A percentile compares a stretch with the other conserved stretches of the same genome.
phyloP scores from a whole-genome alignment of 30 jellyfish, hydroid and myxozoan species.

The Hydractinia echinata region DNA sequence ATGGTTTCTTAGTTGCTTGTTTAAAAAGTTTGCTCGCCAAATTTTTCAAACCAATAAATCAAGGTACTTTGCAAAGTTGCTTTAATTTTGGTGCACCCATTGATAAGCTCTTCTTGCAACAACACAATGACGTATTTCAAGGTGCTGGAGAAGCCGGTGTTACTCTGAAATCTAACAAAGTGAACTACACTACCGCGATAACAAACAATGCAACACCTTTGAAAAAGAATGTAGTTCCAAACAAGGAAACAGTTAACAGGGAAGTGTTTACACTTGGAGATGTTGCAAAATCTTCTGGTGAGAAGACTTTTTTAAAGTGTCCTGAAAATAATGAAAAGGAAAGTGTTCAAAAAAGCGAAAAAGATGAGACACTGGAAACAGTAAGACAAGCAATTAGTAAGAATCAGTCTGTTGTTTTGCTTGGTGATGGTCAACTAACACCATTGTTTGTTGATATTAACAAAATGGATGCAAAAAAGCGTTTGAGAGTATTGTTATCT shows the following conservation, averaged over 20 bases:
- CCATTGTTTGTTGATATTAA: background rate
- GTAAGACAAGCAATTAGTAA: background rate
- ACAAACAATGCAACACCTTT: background rate
- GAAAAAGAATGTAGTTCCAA: background rate
- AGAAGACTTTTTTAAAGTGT: background rate
- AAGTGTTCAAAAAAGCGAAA: background rate
- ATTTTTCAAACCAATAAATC: slow-evolving; percentile 1
- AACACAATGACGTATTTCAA: slow-evolving; percentile 13
- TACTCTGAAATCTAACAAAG: background rate
- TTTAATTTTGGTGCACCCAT: slow-evolving; percentile 7
- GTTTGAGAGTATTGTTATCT: background rate
- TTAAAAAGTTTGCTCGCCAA: slow-evolving; percentile 10
- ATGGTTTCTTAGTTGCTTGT: slow-evolving; percentile 5
- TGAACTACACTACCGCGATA: background rate
- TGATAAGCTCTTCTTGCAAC: slow-evolving; percentile 13
- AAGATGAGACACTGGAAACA: background rate
- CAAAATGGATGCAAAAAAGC: background rate
- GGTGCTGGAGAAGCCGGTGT: slow-evolving; percentile 20
- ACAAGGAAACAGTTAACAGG: background rate
- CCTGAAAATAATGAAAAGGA: background rate
- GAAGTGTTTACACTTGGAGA: background rate
- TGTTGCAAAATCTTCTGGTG: background rate
- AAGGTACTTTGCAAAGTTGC: slow-evolving; percentile 24
- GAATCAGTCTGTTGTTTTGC: background rate
- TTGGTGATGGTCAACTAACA: background rate